These are phyloP conservation scores for Sebastes reedi DNA, from an alignment of 2,797 vertebrate species.

Conservation along the genomic window DNA sequence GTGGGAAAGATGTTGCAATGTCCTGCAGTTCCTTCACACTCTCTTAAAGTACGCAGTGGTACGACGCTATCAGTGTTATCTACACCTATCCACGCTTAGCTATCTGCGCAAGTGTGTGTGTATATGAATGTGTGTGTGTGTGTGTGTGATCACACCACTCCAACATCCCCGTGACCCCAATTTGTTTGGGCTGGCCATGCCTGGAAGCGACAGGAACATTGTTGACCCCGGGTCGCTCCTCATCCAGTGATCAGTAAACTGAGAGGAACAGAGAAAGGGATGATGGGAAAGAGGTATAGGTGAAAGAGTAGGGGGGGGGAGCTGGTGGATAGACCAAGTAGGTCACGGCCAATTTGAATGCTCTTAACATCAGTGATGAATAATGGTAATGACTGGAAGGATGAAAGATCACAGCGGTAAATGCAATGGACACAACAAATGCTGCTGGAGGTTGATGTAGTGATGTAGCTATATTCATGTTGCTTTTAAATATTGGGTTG, in stretches of 20 bases:
- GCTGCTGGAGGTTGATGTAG: background rate
- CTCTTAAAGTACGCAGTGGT: slow-evolving; percentile 23
- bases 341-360: slow-evolving; percentile 53
- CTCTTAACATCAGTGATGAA: slow-evolving; percentile 31
- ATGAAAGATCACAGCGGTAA: slow-evolving; percentile 38
- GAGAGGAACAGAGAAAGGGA: slow-evolving; percentile 46
- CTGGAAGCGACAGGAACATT: slow-evolving; percentile 61
- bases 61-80: slow-evolving; percentile 28
- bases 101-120: slow-evolving; percentile 8
- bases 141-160: slow-evolving; percentile 36
- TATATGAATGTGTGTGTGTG: background rate
- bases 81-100: slow-evolving; percentile 3
- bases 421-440: slow-evolving; percentile 8
- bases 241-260: slow-evolving; percentile 59
- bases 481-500: background rate
- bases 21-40: slow-evolving; percentile 15
- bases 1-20: background rate
- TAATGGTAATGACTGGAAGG: slow-evolving; percentile 38
- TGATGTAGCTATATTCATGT: background rate
- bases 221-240: slow-evolving; percentile 63
- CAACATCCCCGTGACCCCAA: slow-evolving; percentile 66
- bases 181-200: slow-evolving; percentile 63
- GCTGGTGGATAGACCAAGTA: background rate
- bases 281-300: slow-evolving; percentile 29
- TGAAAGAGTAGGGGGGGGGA: background rate